Conservation (phyloP, 1,140 invertebrate species). For the Sitophilus oryzae region DNA sequence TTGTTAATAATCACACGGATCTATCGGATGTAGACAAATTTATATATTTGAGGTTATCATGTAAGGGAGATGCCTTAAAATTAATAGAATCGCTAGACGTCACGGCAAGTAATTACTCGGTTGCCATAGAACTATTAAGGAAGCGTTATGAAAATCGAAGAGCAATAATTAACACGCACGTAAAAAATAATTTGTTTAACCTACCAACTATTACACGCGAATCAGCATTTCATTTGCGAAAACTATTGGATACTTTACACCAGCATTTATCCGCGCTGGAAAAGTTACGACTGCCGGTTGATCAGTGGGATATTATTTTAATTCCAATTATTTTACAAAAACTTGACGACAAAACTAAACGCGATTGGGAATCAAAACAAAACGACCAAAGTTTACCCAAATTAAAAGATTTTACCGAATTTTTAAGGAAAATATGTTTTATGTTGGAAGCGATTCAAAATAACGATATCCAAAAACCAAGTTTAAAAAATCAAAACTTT, state of each 20-base stretch:
- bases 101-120: too few species aligned
- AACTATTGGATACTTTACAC: conserved; percentile 9
- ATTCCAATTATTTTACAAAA: conserved; percentile 16
- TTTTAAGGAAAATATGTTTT: conserved; percentile 15
- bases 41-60: too few species aligned
- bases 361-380: conserved; percentile 17
- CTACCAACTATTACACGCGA: conserved; percentile 4
- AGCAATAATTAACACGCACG: too few species aligned
- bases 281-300: conserved; percentile 13
- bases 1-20: too few species aligned
- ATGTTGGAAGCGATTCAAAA: neutral
- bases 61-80: too few species aligned
- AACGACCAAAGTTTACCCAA: neutral
- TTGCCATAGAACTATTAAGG: too few species aligned
- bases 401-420: conserved; percentile 7
- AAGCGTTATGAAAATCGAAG: too few species aligned
- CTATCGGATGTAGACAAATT: too few species aligned
- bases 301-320: conserved; percentile 10
- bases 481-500: neutral
- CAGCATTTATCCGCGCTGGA: conserved; percentile 8
- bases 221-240: neutral
- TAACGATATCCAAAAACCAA: neutral
- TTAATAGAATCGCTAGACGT: too few species aligned
- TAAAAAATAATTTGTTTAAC: conserved; percentile 8
- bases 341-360: conserved; percentile 4